Evolutionary conservation across 2,113 vertebrate species (phyloP).

Genomic region (Arvicanthis niloticus): DNA sequence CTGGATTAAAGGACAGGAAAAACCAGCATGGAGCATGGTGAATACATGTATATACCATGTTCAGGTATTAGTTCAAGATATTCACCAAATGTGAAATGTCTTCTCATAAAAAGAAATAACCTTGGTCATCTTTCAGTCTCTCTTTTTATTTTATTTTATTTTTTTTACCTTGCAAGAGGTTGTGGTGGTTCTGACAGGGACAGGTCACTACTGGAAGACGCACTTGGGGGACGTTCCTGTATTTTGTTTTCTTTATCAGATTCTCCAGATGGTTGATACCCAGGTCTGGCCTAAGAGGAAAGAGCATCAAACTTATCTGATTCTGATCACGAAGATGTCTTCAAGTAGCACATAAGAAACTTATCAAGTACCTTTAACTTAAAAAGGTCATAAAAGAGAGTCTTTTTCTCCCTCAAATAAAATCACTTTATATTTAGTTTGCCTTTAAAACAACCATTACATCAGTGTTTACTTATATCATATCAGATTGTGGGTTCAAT

Average conservation of each 20-base stretch:
- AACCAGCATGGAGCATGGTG: background rate
- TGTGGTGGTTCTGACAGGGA: conserved; percentile 92
- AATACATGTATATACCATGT: background rate
- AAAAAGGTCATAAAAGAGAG: conserved; percentile 9
- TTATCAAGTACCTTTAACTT: conserved; percentile 56
- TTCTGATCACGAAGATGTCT: conserved; percentile 27
- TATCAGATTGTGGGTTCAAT: background rate
- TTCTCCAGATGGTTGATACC: conserved; percentile 98
- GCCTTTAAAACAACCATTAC: conserved; percentile 22
- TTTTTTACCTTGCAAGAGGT: conserved; percentile 89
- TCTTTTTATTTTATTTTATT: conserved; percentile 34
- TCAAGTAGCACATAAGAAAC: background rate
- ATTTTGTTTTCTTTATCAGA: conserved; percentile 98
- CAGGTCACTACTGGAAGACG: conserved; percentile 96
- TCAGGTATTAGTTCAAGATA: background rate
- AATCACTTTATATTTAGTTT: conserved; percentile 50
- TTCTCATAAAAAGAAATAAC: conserved; percentile 24
- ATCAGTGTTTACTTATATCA: background rate
- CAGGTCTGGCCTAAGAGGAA: conserved; percentile 87
- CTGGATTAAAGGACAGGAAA: background rate
- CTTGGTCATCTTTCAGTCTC: background rate
- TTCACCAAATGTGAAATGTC: conserved; percentile 9
- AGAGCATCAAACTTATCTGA: conserved; percentile 50
- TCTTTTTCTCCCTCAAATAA: background rate
- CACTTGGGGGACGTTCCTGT: conserved; percentile 93